phyloP scores from a whole-genome alignment of 1,140 invertebrate genomes.

The Chironomus striatipennis region DNA sequence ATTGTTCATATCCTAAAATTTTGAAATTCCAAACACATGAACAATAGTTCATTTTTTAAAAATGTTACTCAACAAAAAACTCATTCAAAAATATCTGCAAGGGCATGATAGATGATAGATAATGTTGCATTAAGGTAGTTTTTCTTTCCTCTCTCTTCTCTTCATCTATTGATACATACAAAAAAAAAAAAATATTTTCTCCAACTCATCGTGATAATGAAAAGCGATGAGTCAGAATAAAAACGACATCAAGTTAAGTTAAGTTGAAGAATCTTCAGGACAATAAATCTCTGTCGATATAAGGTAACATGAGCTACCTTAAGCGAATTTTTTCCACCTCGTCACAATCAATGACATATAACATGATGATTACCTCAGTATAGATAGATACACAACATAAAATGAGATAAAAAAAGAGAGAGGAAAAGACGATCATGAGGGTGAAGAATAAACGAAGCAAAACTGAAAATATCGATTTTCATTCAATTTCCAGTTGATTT shows the following conservation, averaged over 20 bases:
- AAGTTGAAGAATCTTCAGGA: neutral
- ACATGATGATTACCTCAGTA: constrained; percentile 18
- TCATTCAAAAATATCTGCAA: too few species aligned
- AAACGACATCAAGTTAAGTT: neutral
- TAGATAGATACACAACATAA: too few species aligned
- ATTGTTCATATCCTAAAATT: too few species aligned
- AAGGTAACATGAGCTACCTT: constrained; percentile 17
- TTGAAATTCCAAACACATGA: too few species aligned
- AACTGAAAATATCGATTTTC: constrained; percentile 14
- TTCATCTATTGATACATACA: too few species aligned
- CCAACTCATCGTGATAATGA: neutral
- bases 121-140: neutral
- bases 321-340: constrained; percentile 17
- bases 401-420: neutral
- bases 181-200: too few species aligned
- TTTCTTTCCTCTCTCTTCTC: neutral
- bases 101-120: too few species aligned
- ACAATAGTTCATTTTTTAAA: too few species aligned
- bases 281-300: constrained; percentile 18
- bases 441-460: too few species aligned
- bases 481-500: constrained; percentile 23
- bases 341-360: constrained; percentile 18
- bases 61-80: too few species aligned
- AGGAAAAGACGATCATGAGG: neutral
- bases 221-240: constrained; percentile 14